Base-by-base conservation (phyloP, 2,888 invertebrate species). In the Bembecia ichneumoniformis region DNA sequence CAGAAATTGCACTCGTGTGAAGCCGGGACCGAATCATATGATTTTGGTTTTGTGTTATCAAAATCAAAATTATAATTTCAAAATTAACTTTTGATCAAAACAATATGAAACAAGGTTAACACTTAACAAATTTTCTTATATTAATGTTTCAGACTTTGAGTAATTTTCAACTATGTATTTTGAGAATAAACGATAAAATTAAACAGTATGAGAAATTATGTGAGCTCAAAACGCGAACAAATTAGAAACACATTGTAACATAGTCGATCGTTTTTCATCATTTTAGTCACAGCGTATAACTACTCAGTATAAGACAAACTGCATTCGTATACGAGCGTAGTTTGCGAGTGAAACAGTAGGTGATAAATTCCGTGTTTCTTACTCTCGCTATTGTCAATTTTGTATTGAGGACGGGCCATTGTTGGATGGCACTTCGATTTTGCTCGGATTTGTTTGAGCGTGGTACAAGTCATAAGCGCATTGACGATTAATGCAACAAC, bases 321-420 rank as follows among this genome's bases (percentile, higher is more conserved):
- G 28, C 28, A 28, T 5, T 28, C 28, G 28, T 28, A 67, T 64
- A 62, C 58, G 63, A 59, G 57, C 54, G 59, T 56, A 46, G 64
- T 66, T 65, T 47, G 58, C 15, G 28, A 56, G 66, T 68, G 76
- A 79, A 77, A 84, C 83, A 83, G 82, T 75, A 72, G 79, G 79
- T 72, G 76, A 83, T 86, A 86, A 84, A 84, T 82, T 72, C 73
- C 65, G 58, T 65, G 67, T 68, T 74, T 68, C 68, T 74, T 74
- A 72, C 77, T 68, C 72, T 64, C 59, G 63, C 74, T 46, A 79
- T 84, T 83, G 83, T 83, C 81, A 78, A 81, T 82, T 79, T 77
- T 74, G 81, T 83, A 82, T 84, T 82, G 84, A 82, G 77, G 74
- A 77, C 77, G 75, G 60, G 53, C 80, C 65, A 82, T 84, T 84